Evolutionary conservation across 1,140 invertebrate genomes (phyloP), one percentile per base, ranked within the genome.

Genomic region (Zaprionus ornatus): DNA sequence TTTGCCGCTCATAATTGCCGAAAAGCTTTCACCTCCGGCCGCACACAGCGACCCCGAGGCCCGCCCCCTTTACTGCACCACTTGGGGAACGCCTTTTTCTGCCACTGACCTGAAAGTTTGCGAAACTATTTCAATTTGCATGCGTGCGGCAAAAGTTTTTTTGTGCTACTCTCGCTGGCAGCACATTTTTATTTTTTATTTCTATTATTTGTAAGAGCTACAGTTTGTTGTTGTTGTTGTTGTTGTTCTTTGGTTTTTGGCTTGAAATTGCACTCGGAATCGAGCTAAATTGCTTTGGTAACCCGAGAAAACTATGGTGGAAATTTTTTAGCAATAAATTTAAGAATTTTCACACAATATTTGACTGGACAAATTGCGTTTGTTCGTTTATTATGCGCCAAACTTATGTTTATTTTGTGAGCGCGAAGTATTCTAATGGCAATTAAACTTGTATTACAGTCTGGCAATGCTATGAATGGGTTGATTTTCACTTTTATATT

Each of bases 41-140:
- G 29, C 29, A 3, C 29, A 32, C 29, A 10, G 29, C 29, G 29
- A 32, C 29, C 29, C n/a, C 35, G 3, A 12, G 0, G 7, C 7
- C 13, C 37, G 3, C 13, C 12, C 37, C 37, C 19, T 42, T n/a
- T 9, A 6, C 12, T 37, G n/a, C 1, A 6, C 23, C 1, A 2
- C 21, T 42, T 10, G 12, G 15, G 10, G 50, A 17, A 13, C 42
- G 23, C 52, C 23, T 17, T 35, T 71, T 64, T 66, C 23, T 52
- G 55, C 37, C 27, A 27, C 56, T 45, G 32, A 50, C 63, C 48
- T 50, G 45, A 50, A 70, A 63, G 65, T 74, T 74, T 69, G n/a
- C 27, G 17, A 50, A 74, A 74, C 72, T 69, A 74, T 69, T 68
- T 74, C 72, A 74, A 74, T 69, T 74, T 69, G 65, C 72, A 69